A percentile compares a stretch with the other conserved stretches of the same genome.
These are phyloP conservation scores for Phalanger gymnotis DNA, from an alignment of 2,797 vertebrate species.

Conservation along the genomic window DNA sequence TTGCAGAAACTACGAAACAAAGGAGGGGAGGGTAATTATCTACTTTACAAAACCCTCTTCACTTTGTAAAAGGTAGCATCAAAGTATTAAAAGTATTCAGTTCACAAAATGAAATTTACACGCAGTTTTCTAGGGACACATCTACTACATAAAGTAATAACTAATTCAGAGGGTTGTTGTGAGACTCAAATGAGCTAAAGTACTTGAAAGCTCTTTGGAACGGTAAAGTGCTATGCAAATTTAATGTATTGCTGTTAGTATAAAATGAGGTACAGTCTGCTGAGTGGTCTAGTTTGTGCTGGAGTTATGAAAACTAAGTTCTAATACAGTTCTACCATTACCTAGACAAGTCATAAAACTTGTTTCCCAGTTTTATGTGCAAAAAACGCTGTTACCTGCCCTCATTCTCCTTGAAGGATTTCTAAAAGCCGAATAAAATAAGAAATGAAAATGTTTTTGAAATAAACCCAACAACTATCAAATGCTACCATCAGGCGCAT, in stretches of 20 bases:
- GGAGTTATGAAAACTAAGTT: not conserved
- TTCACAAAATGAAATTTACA: constrained; percentile 26
- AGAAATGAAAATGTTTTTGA: not conserved
- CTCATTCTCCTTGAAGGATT: not conserved
- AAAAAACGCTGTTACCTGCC: not conserved
- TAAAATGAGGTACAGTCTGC: not conserved
- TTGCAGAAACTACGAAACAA: not conserved
- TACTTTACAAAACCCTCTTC: not conserved
- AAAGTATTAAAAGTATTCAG: not conserved
- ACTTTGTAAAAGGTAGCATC: not conserved
- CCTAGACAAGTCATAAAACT: not conserved
- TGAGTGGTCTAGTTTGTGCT: not conserved
- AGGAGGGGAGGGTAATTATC: constrained; percentile 2
- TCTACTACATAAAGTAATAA: constrained; percentile 17
- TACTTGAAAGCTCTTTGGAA: not conserved
- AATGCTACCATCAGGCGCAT: not conserved
- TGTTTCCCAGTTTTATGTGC: not conserved
- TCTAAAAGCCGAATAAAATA: not conserved
- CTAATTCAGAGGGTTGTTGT: constrained; percentile 29
- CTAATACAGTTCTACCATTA: not conserved
- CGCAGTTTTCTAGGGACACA: constrained; percentile 6
- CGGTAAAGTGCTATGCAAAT: not conserved
- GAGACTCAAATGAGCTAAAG: not conserved
- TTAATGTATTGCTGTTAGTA: not conserved
- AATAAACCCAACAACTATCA: not conserved